These are phyloP conservation scores for Willowsia nigromaculata DNA, from an alignment of 2,888 invertebrate genomes.

Conservation along the genomic window DNA sequence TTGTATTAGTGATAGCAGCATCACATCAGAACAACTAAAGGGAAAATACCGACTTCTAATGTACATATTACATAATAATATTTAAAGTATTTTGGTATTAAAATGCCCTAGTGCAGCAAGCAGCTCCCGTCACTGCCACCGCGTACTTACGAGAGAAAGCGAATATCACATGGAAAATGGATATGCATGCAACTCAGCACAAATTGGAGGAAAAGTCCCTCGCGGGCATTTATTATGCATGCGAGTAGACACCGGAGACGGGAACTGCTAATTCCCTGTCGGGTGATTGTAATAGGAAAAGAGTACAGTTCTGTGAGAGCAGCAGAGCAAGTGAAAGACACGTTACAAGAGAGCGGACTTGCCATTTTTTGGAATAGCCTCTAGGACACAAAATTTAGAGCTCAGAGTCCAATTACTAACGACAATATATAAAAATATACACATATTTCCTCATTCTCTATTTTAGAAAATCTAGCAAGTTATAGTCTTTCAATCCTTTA, in stretches of 20 bases:
- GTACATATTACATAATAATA: background rate
- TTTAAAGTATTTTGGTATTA: conserved; percentile 27
- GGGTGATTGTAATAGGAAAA: conserved; percentile 59
- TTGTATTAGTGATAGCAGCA: background rate
- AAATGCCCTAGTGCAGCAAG: conserved; percentile 13
- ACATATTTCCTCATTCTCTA: background rate
- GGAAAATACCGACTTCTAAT: background rate
- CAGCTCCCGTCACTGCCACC: background rate
- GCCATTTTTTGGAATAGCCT: conserved; percentile 52
- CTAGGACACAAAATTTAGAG: conserved; percentile 49
- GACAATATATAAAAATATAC: conserved; percentile 40
- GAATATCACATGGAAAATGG: conserved; percentile 54
- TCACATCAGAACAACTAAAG: background rate
- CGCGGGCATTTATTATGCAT: conserved; percentile 72
- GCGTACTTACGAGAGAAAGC: background rate
- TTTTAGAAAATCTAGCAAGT: background rate
- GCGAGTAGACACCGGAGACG: conserved; percentile 69
- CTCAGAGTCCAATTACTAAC: conserved; percentile 58
- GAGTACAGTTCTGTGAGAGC: background rate
- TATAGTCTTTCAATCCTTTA: conserved; percentile 1
- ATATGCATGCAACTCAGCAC: conserved; percentile 68
- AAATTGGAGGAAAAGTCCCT: conserved; percentile 68
- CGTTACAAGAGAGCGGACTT: conserved; percentile 8
- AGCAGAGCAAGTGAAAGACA: conserved; percentile 41
- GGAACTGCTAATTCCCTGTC: conserved; percentile 70